These are phyloP conservation scores for Cephus runcator DNA, from an alignment of 2,888 invertebrate species.

Conservation along the genomic window DNA sequence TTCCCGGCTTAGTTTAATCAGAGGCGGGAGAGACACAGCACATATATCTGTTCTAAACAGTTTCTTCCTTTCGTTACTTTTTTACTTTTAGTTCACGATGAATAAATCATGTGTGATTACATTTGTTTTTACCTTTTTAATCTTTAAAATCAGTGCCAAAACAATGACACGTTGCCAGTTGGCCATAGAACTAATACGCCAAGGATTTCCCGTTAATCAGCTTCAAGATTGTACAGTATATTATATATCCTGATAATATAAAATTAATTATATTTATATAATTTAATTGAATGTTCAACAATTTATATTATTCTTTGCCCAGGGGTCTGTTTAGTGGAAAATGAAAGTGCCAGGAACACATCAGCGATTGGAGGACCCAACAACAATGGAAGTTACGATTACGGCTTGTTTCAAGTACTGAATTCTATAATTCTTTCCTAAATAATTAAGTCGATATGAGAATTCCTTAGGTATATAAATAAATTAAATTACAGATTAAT, in stretches of 20 bases:
- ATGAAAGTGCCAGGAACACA: constrained; percentile 68
- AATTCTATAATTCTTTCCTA: background rate
- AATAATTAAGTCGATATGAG: background rate
- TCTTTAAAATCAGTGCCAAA: background rate
- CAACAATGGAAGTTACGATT: constrained; percentile 68
- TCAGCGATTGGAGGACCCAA: constrained; percentile 65
- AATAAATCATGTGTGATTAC: background rate
- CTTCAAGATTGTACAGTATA: background rate
- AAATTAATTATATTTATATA: background rate
- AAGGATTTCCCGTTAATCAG: background rate
- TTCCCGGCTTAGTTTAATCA: background rate
- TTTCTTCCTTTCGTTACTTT: background rate
- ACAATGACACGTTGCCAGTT: background rate
- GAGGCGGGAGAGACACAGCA: background rate
- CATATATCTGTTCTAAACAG: background rate
- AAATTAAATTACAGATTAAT: background rate
- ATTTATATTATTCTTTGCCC: background rate
- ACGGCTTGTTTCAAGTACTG: constrained; percentile 67
- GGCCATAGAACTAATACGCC: background rate
- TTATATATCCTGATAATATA: background rate
- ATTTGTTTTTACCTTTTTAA: background rate
- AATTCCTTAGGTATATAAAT: background rate
- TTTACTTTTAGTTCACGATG: background rate
- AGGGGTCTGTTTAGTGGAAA: constrained; percentile 69
- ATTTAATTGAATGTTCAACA: background rate